phyloP scores from a whole-genome alignment of 2,888 invertebrate genomes.

The Trichogramma evanescens region DNA sequence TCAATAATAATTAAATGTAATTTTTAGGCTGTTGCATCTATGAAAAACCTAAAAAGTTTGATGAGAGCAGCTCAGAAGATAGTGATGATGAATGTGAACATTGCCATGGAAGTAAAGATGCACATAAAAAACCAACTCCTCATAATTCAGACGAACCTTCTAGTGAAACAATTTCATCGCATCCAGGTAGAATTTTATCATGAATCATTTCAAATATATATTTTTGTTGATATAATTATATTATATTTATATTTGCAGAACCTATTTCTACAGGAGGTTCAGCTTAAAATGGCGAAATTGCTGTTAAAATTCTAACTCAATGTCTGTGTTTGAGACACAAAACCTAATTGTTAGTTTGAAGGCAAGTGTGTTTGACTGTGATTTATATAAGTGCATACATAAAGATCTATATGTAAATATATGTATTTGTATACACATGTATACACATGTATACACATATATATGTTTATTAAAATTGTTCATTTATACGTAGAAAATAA shows the following conservation, averaged over 20 bases:
- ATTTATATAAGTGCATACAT: constrained; percentile 16
- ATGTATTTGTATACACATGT: no score
- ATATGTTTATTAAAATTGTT: no score
- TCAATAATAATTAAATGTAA: constrained; percentile 6
- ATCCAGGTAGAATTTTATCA: constrained; percentile 30
- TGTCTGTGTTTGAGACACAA: neutral
- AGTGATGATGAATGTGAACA: constrained; percentile 81
- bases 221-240: neutral
- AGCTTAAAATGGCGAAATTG: constrained; percentile 21
- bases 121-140: constrained; percentile 36
- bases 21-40: constrained; percentile 85
- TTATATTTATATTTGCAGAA: constrained; percentile 28
- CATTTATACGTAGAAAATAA: no score
- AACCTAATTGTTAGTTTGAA: constrained; percentile 3
- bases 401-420: no score
- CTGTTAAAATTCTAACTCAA: neutral
- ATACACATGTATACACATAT: no score
- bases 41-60: constrained; percentile 81
- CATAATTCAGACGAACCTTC: constrained; percentile 31
- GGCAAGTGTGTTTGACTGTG: constrained; percentile 19
- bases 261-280: constrained; percentile 33
- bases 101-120: constrained; percentile 66
- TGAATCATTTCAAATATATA: constrained; percentile 3
- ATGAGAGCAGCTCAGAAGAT: constrained; percentile 79
- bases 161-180: constrained; percentile 29